A percentile compares a stretch with the other conserved stretches of the same genome.
Evolutionary conservation across 2,797 vertebrate species (phyloP).

Genomic region (Acanthopagrus latus): DNA sequence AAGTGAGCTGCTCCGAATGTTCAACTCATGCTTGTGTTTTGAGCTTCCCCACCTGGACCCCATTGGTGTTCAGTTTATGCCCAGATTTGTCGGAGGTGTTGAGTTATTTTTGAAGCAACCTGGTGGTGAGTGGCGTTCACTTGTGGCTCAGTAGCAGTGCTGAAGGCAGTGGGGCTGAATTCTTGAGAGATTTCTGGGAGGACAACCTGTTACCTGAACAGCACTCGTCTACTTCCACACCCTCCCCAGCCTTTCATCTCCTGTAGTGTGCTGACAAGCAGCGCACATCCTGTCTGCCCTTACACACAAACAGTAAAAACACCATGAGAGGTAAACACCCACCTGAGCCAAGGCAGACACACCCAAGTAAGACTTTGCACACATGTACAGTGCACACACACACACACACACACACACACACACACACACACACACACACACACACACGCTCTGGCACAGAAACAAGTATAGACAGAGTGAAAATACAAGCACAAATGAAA

Average conservation of each 20-base stretch:
- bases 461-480: constrained; percentile 46
- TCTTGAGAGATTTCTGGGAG: constrained; percentile 57
- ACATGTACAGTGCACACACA: constrained; percentile 24
- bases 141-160: constrained; percentile 55
- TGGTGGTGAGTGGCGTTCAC: constrained; percentile 61
- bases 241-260: constrained; percentile 81
- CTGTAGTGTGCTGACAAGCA: constrained; percentile 78
- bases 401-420: constrained; percentile 24
- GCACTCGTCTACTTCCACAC: constrained; percentile 68
- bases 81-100: constrained; percentile 59
- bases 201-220: constrained; percentile 80
- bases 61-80: constrained; percentile 31
- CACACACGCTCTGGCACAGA: neutral
- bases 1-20: constrained; percentile 1
- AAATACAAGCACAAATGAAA: constrained; percentile 32
- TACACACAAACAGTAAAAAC: constrained; percentile 74
- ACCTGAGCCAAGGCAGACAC: constrained; percentile 76
- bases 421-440: constrained; percentile 7
- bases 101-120: constrained; percentile 51
- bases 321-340: constrained; percentile 74
- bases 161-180: constrained; percentile 51
- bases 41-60: constrained; percentile 66
- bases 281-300: constrained; percentile 80
- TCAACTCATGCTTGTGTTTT: constrained; percentile 34
- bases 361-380: constrained; percentile 58